A percentile compares a stretch with the other conserved stretches of the same genome.
Conservation (phyloP, 2,888 invertebrate genomes). For the Thysanoteuthis rhombus region DNA sequence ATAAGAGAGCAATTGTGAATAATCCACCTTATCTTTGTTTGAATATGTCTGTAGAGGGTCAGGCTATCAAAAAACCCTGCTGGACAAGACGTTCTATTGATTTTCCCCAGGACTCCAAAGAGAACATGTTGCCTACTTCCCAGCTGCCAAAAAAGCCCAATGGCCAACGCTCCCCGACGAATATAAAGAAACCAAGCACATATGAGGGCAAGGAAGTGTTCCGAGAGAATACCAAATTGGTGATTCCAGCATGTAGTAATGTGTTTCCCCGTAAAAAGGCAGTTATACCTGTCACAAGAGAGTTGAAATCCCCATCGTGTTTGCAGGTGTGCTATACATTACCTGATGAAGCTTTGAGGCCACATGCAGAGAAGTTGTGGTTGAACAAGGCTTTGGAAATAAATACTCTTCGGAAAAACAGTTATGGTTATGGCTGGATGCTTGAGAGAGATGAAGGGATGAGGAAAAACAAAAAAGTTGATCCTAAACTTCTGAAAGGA, state of each 20-base stretch:
- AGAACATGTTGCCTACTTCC: neutral
- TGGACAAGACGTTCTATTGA: neutral
- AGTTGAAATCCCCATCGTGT: neutral
- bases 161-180: too few species aligned
- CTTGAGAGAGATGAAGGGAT: neutral
- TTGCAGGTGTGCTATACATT: neutral
- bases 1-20: conserved; percentile 63
- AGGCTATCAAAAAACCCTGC: conserved; percentile 48
- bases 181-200: too few species aligned
- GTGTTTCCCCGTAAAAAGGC: neutral
- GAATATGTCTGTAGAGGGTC: conserved; percentile 62
- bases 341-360: neutral
- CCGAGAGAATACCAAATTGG: neutral
- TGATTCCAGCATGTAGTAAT: neutral
- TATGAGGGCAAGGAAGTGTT: neutral
- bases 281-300: neutral
- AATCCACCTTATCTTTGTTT: conserved; percentile 68
- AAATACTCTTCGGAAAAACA: neutral
- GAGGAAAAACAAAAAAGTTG: neutral
- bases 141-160: neutral
- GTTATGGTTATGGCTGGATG: neutral
- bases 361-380: neutral
- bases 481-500: neutral
- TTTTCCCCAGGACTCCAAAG: neutral
- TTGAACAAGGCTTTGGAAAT: neutral